Evolutionary conservation across 2,113 vertebrate genomes (phyloP).

Genomic region (Oreochromis spilurus): DNA sequence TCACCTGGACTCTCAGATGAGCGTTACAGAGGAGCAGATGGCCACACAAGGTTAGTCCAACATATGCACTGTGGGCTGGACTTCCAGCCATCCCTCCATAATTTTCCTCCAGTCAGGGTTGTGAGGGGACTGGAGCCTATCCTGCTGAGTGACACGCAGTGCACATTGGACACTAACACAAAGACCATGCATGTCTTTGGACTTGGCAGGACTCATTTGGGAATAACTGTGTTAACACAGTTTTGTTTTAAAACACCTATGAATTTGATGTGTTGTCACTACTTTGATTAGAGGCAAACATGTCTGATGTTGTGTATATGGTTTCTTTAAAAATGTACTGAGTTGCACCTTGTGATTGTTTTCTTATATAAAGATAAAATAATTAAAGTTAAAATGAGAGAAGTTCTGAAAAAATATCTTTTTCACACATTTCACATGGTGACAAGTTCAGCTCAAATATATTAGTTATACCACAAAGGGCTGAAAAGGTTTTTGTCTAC

Average conservation of each 20-base stretch:
- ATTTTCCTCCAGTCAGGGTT: not conserved
- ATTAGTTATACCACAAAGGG: not conserved
- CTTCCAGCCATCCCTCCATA: not conserved
- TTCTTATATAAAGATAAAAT: not conserved
- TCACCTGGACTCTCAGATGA: constrained; percentile 77
- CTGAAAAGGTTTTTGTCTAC: not conserved
- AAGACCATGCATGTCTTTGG: not conserved
- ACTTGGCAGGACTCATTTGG: not conserved
- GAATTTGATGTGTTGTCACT: not conserved
- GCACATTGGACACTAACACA: not conserved
- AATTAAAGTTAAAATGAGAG: not conserved
- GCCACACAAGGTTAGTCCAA: constrained; percentile 72
- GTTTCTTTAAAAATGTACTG: not conserved
- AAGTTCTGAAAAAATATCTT: not conserved
- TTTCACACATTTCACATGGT: not conserved
- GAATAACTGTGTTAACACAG: not conserved
- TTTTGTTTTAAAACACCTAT: not conserved
- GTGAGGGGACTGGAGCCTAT: not conserved
- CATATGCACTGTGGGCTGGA: not conserved
- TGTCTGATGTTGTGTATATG: not conserved
- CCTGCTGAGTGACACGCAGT: not conserved
- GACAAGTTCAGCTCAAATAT: not conserved
- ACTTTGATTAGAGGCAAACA: not conserved
- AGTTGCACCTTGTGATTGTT: not conserved
- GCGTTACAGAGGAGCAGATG: constrained; percentile 72